A percentile compares a stretch with the other conserved stretches of the same genome.
Conservation (phyloP, 2,797 vertebrate species). For the Sitta carolinensis region DNA sequence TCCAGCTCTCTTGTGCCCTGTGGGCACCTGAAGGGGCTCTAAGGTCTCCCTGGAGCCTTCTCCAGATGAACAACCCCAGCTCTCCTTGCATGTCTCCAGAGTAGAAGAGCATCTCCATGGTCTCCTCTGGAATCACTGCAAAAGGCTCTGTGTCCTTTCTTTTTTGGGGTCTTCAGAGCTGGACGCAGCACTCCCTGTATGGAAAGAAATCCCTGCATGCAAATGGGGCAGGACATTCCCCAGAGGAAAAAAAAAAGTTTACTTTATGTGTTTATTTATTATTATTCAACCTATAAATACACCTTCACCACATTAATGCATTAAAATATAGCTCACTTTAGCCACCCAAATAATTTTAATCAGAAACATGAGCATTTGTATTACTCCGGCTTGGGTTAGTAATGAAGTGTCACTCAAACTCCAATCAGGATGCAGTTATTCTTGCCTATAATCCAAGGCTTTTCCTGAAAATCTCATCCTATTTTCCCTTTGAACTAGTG, state of each 20-base stretch:
- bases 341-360: neutral
- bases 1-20: neutral
- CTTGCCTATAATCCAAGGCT: neutral
- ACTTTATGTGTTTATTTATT: neutral
- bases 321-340: neutral
- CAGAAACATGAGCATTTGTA: neutral
- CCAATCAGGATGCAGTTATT: neutral
- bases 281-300: neutral
- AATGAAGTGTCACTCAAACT: neutral
- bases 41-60: neutral
- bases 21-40: neutral
- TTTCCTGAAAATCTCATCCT: neutral
- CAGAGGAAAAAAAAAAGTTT: neutral
- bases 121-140: neutral
- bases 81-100: neutral
- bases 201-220: neutral
- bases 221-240: neutral
- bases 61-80: neutral
- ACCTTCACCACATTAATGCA: neutral
- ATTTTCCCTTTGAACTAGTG: neutral
- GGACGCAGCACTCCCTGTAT: neutral
- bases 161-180: neutral
- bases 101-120: neutral
- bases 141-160: neutral
- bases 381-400: neutral